These are phyloP conservation scores for Sylvicola cinctus DNA, from an alignment of 2,888 invertebrate genomes.

Conservation along the genomic window DNA sequence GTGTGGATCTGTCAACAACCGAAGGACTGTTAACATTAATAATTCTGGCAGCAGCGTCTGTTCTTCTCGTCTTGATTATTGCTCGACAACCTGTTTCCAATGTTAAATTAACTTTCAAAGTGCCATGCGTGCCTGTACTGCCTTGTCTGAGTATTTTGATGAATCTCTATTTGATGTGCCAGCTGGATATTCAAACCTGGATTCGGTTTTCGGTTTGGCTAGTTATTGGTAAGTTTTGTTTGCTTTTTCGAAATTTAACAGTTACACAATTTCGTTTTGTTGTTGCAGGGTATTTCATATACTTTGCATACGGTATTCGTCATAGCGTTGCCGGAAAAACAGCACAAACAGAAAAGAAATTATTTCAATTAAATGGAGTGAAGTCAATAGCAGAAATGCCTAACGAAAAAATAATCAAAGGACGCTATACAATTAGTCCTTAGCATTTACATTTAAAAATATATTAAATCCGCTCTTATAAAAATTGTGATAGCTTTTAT, in stretches of 20 bases:
- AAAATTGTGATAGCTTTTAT: too few relatives aligned
- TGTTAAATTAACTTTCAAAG: constrained; percentile 47
- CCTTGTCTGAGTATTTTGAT: constrained; percentile 69
- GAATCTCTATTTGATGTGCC: constrained; percentile 80
- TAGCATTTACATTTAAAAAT: too few relatives aligned
- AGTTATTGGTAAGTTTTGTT: constrained; percentile 36
- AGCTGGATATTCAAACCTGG: constrained; percentile 72
- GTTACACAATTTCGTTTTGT: constrained; percentile 5
- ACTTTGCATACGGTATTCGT: constrained; percentile 65
- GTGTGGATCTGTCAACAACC: constrained; percentile 32
- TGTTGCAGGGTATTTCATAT: constrained; percentile 55
- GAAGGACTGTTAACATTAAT: constrained; percentile 24
- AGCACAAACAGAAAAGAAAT: too few relatives aligned
- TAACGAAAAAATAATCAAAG: too few relatives aligned
- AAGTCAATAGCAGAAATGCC: too few relatives aligned
- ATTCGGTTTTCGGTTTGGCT: constrained; percentile 75
- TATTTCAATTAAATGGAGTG: too few relatives aligned
- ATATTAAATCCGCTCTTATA: too few relatives aligned
- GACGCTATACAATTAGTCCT: too few relatives aligned
- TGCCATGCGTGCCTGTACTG: constrained; percentile 67
- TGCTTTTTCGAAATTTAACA: background rate
- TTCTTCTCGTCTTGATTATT: constrained; percentile 36
- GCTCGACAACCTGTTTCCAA: constrained; percentile 45
- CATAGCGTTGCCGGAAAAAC: constrained; percentile 43
- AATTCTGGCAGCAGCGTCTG: constrained; percentile 28